Conservation (phyloP, 2,888 invertebrate species). For the Sphecodes monilicornis region DNA sequence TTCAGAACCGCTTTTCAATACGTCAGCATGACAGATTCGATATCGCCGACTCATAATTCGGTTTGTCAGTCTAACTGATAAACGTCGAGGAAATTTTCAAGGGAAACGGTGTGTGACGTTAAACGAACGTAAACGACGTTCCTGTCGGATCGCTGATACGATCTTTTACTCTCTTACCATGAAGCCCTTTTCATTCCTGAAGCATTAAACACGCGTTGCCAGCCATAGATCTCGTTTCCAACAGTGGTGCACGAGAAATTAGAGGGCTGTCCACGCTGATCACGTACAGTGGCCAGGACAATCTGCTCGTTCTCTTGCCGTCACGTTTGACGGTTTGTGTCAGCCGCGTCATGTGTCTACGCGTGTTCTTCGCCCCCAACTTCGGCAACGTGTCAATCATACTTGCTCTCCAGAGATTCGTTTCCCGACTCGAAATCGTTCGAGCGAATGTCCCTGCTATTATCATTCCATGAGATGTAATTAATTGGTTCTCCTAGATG, state of each 20-base stretch:
- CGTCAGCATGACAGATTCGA: not conserved
- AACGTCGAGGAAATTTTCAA: not conserved
- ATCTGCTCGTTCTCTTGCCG: slow-evolving; percentile 73
- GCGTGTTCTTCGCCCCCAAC: slow-evolving; percentile 64
- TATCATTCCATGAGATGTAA: slow-evolving; percentile 6
- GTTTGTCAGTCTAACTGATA: not conserved
- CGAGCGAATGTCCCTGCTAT: slow-evolving; percentile 29
- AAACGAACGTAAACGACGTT: slow-evolving; percentile 71
- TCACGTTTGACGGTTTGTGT: slow-evolving; percentile 79
- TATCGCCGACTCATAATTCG: not conserved
- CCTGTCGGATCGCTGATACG: slow-evolving; percentile 64
- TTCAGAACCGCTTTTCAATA: not conserved
- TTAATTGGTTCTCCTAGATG: not conserved
- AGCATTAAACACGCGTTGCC: slow-evolving; percentile 35
- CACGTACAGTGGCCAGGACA: slow-evolving; percentile 74
- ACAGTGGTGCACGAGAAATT: slow-evolving; percentile 51
- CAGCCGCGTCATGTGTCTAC: slow-evolving; percentile 72
- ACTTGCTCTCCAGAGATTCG: slow-evolving; percentile 52
- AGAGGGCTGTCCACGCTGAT: slow-evolving; percentile 72
- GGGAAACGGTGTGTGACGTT: not conserved
- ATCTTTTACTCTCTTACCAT: slow-evolving; percentile 24
- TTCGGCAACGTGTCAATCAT: slow-evolving; percentile 66
- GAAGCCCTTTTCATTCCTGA: slow-evolving; percentile 13
- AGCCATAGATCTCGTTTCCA: slow-evolving; percentile 39
- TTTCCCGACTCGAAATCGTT: slow-evolving; percentile 54